A percentile compares a stretch with the other conserved stretches of the same genome.
phyloP scores from a whole-genome alignment of 2,797 vertebrate genomes.

The Choloepus didactylus region DNA sequence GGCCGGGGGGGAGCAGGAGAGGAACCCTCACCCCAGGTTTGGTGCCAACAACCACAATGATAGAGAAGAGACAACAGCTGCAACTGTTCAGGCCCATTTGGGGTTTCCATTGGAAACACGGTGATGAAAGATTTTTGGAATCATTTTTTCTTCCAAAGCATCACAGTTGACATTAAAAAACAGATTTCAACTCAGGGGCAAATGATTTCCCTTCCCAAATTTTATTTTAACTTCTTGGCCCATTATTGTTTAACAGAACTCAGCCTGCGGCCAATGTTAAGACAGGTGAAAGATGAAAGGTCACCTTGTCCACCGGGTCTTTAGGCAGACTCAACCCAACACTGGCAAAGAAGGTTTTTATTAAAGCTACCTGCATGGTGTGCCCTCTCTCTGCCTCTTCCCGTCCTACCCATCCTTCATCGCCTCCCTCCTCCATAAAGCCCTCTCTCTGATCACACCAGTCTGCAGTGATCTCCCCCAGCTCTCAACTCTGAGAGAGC shows the following conservation, averaged over 20 bases:
- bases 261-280: background rate
- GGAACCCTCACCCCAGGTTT: constrained; percentile 22
- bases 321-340: background rate
- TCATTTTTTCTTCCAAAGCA: constrained; percentile 15
- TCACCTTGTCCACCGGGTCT: background rate
- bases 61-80: rapidly evolving
- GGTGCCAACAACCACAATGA: background rate
- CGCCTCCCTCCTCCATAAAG: background rate
- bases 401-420: background rate
- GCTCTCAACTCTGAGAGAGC: background rate
- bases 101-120: constrained; percentile 44
- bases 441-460: background rate
- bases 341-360: background rate
- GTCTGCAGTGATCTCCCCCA: background rate
- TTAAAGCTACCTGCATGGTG: background rate
- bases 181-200: constrained; percentile 27
- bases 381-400: constrained; percentile 23
- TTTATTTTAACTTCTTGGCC: background rate
- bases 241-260: constrained; percentile 36
- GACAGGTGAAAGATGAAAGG: background rate
- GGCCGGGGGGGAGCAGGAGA: background rate
- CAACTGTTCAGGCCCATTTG: background rate
- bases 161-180: constrained; percentile 28
- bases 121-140: constrained; percentile 3
- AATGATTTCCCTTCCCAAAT: background rate